phyloP scores from a whole-genome alignment of 2,797 vertebrate genomes.

The Coracias cyanogaster region DNA sequence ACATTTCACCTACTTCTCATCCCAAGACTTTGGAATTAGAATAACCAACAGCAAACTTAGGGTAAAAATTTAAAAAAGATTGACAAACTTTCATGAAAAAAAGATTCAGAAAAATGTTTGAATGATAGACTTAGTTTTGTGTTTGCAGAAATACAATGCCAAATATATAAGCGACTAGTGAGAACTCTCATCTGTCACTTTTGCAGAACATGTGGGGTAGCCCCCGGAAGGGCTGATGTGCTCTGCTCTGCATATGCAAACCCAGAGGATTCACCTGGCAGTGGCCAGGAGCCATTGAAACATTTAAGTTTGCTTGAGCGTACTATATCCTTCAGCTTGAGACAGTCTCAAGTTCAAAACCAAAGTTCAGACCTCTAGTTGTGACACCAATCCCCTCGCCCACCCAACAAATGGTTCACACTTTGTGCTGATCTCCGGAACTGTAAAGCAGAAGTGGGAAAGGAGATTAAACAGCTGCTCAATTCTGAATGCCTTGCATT shows the following conservation, averaged over 20 bases:
- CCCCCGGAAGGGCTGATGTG: neutral
- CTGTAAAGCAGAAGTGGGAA: neutral
- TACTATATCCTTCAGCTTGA: neutral
- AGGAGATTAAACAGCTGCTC: neutral
- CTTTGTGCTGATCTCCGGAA: neutral
- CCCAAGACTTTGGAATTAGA: neutral
- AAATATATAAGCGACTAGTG: neutral
- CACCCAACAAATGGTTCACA: neutral
- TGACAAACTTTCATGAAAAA: neutral
- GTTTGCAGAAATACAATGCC: neutral
- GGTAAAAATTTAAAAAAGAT: accelerated
- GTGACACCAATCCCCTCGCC: neutral
- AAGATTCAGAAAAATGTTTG: neutral
- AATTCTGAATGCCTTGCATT: neutral
- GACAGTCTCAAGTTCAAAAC: neutral
- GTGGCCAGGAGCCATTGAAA: neutral
- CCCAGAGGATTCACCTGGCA: neutral
- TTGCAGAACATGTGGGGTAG: accelerated
- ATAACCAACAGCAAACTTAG: neutral
- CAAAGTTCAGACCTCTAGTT: neutral
- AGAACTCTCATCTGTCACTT: neutral
- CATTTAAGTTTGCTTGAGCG: neutral
- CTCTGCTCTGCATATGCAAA: neutral
- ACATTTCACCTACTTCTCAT: neutral
- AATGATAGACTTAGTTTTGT: neutral